A percentile compares a stretch with the other conserved stretches of the same genome.
These are phyloP conservation scores for Eucera pruinosa DNA, from an alignment of 2,888 invertebrate species.

Conservation along the genomic window DNA sequence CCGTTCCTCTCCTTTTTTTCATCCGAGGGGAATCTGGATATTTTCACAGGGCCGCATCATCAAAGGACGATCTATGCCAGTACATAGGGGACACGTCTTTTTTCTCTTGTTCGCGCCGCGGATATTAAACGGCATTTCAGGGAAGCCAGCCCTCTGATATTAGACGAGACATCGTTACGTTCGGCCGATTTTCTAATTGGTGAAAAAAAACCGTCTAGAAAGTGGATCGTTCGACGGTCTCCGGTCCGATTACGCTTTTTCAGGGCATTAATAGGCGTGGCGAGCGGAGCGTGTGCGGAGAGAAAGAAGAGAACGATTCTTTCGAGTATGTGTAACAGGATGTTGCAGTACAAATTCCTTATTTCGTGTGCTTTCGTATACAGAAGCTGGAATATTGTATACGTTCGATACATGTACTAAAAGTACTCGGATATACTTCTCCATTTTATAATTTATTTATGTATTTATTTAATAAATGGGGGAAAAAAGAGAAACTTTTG, in stretches of 20 bases:
- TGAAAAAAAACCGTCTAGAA: slow-evolving; percentile 18
- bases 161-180: slow-evolving; percentile 54
- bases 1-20: slow-evolving; percentile 16
- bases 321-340: not conserved
- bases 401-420: no score
- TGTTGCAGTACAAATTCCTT: slow-evolving; percentile 11
- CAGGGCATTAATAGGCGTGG: slow-evolving; percentile 5
- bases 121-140: slow-evolving; percentile 64
- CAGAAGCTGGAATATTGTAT: no score
- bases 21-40: slow-evolving; percentile 50
- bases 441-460: no score
- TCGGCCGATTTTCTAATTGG: slow-evolving; percentile 43
- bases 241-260: slow-evolving; percentile 8
- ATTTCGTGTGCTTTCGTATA: no score
- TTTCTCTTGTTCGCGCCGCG: slow-evolving; percentile 30
- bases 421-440: no score
- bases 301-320: not conserved
- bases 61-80: slow-evolving; percentile 33
- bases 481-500: no score
- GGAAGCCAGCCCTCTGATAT: slow-evolving; percentile 53
- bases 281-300: not conserved
- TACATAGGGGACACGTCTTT: slow-evolving; percentile 44
- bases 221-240: slow-evolving; percentile 32
- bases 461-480: no score
- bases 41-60: slow-evolving; percentile 58